Evolutionary conservation across 37 sponge, comb jelly and placozoan genomes (phyloP), one percentile per base, ranked within the genome.

Genomic region (Halisarca cf. caerulea): DNA sequence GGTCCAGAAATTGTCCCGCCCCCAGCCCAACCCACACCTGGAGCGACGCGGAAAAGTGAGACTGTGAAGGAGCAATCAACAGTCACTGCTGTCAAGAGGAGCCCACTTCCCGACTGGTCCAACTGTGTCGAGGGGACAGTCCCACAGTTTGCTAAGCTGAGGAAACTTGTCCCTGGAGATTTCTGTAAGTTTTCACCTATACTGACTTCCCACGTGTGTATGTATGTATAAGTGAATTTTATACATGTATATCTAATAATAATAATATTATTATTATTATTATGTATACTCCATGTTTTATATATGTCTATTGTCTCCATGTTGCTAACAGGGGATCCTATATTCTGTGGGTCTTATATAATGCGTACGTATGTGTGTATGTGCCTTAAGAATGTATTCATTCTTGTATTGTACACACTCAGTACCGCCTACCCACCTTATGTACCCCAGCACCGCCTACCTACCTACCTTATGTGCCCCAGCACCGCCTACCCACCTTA

Each of bases 121-220:
- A 58, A 44, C 32, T 82, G 82, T 45, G 80, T 92, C 4, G 92
- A 92, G 42, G 89, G 89, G 8, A 78, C 84, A 2, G 83, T 79
- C 38, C 92, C 92, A 20, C 61, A 80, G 33, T 78, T 88, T 34
- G 80, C 79, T 33, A 92, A 89, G 81, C 85, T 83, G 59, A 92
- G 83, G 80, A 77, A 47, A 47, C 79, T 92, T 23, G 58, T 69
- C 36, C 59, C 83, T 24, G 59, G 20, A 2, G 80, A 92, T 54
- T 92, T 87, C 83, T 87, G 92, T 92, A 40, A 88, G 92, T 85
- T 17, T 25, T 3, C n/a, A n/a, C n/a, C n/a, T n/a, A n/a, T n/a
- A 11, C 57, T 20, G 17, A 55, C 57, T 55, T 62, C 9, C 25
- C 6, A 62, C 30, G 64, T 62, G 15, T 15, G 64, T 62, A 62